A percentile compares a stretch with the other conserved stretches of the same genome.
Conservation (phyloP, 2,113 vertebrate genomes). For the Emberiza fucata region DNA sequence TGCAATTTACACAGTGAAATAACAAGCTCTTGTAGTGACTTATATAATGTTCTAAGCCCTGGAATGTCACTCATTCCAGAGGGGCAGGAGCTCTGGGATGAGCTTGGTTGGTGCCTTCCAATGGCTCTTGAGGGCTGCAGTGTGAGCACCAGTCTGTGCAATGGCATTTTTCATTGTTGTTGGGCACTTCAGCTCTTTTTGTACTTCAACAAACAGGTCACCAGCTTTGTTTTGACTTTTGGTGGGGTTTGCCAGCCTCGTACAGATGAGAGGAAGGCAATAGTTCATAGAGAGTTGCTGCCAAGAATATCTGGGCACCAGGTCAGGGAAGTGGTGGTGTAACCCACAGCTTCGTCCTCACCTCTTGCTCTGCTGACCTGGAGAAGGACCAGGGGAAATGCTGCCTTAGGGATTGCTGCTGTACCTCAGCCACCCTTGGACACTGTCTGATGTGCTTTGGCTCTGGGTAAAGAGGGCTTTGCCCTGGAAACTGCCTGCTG, state of each 20-base stretch:
- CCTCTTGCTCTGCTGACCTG: neutral
- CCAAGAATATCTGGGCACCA: neutral
- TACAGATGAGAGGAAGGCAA: neutral
- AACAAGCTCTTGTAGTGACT: neutral
- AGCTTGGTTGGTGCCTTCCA: accelerated
- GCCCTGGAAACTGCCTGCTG: neutral
- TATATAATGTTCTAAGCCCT: neutral
- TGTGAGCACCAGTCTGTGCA: neutral
- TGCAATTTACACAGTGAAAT: neutral
- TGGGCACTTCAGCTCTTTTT: neutral
- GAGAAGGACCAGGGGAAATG: neutral
- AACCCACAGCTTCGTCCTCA: neutral
- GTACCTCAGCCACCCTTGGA: accelerated
- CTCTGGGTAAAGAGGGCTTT: neutral
- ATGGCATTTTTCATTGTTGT: neutral
- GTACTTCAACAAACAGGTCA: neutral
- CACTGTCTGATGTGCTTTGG: neutral
- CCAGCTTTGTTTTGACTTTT: neutral
- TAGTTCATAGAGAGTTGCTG: neutral
- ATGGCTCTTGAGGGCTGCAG: neutral
- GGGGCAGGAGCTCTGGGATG: neutral
- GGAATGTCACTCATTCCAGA: neutral
- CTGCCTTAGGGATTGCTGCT: neutral
- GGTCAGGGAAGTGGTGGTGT: neutral
- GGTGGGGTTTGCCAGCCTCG: accelerated